Conservation (phyloP, 1,140 invertebrate genomes). For the Cotesia vestalis region DNA sequence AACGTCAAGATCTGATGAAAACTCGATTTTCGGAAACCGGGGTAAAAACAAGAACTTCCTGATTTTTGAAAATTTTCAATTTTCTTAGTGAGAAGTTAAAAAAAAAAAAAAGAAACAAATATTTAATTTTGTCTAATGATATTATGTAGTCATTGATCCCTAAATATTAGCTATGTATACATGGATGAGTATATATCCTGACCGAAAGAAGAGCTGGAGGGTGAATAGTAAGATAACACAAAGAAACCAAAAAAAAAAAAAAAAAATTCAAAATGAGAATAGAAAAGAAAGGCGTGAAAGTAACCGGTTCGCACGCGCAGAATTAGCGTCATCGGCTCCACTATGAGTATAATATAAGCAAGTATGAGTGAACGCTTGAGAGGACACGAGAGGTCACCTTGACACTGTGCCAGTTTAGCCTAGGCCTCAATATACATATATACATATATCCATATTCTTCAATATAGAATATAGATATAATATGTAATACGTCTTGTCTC, state of each 20-base stretch:
- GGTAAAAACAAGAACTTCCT: too few species aligned
- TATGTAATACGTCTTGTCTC: neutral
- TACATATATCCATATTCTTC: too few species aligned
- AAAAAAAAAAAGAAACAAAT: too few species aligned
- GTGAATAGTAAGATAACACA: neutral
- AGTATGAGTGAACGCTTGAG: conserved; percentile 22
- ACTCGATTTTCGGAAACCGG: too few species aligned
- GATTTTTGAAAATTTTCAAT: too few species aligned
- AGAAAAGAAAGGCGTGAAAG: conserved; percentile 59
- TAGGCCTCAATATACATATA: conserved; percentile 38
- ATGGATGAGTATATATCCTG: neutral
- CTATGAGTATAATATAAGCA: neutral
- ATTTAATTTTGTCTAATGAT: too few species aligned
- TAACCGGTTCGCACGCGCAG: conserved; percentile 35
- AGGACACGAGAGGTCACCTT: conserved; percentile 46
- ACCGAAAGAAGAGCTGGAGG: neutral
- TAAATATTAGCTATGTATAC: neutral
- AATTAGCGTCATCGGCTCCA: conserved; percentile 25
- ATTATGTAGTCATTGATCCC: neutral
- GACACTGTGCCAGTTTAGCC: conserved; percentile 59
- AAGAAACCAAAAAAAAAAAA: neutral
- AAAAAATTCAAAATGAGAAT: conserved; percentile 23
- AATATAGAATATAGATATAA: too few species aligned
- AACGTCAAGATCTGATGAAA: too few species aligned
- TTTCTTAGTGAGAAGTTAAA: too few species aligned